A percentile compares a stretch with the other conserved stretches of the same genome.
Conservation (phyloP, 2,797 vertebrate genomes). For the Esox masquinongy region DNA sequence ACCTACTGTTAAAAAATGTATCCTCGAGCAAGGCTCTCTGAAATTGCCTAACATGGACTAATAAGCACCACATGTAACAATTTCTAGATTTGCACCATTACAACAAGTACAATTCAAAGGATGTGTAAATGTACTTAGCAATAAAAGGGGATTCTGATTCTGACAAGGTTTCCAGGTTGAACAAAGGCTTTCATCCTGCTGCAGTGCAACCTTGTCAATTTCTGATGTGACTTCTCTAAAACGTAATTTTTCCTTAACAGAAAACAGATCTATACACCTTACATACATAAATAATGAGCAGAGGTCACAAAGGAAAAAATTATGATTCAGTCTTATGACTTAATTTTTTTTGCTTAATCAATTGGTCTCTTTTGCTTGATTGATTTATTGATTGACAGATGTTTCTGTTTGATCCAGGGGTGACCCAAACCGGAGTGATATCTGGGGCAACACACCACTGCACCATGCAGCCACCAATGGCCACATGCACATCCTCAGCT, state of each 20-base stretch:
- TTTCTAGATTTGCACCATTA: too few relatives aligned
- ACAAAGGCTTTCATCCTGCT: too few relatives aligned
- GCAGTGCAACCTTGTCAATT: too few relatives aligned
- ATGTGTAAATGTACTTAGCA: too few relatives aligned
- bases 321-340: neutral
- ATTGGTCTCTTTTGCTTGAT: neutral
- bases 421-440: slow-evolving; percentile 89
- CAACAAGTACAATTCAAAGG: too few relatives aligned
- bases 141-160: too few relatives aligned
- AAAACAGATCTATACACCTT: neutral
- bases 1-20: too few relatives aligned
- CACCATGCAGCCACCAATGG: slow-evolving; percentile 90
- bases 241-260: neutral
- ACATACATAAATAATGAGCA: neutral
- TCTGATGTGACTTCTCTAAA: too few relatives aligned
- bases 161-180: too few relatives aligned
- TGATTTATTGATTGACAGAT: neutral
- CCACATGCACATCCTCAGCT: slow-evolving; percentile 86
- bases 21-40: too few relatives aligned
- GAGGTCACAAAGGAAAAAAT: neutral
- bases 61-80: too few relatives aligned
- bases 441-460: slow-evolving; percentile 95
- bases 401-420: slow-evolving; percentile 75
- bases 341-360: neutral
- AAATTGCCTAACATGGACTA: too few relatives aligned